Evolutionary conservation across 2,113 vertebrate species (phyloP).

Genomic region (Ptychochromis oligacanthus): DNA sequence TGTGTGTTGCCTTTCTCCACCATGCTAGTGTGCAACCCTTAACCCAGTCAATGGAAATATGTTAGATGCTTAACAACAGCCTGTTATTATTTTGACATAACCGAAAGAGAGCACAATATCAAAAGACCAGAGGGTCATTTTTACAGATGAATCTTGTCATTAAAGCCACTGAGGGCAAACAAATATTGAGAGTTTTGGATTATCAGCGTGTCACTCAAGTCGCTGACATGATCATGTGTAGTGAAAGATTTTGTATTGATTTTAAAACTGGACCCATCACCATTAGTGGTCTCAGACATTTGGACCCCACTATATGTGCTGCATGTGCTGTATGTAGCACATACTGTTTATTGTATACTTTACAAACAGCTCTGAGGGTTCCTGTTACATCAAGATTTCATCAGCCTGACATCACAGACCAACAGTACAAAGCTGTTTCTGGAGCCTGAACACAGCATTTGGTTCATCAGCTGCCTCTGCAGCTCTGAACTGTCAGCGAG

Average conservation of each 20-base stretch:
- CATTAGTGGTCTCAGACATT: neutral
- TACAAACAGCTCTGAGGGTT: constrained; percentile 35
- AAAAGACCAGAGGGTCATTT: neutral
- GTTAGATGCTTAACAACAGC: neutral
- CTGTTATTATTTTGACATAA: neutral
- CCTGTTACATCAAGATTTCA: constrained; percentile 59
- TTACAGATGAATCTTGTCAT: neutral
- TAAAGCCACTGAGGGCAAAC: neutral
- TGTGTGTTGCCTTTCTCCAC: no score
- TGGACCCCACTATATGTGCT: neutral
- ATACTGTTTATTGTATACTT: neutral
- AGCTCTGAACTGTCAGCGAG: constrained; percentile 8
- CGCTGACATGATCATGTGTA: neutral
- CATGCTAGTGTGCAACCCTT: neutral
- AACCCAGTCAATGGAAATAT: neutral
- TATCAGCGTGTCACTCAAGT: neutral
- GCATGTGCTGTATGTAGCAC: neutral
- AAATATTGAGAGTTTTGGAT: neutral
- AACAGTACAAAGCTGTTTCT: constrained; percentile 30
- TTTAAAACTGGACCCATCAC: neutral
- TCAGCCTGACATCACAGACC: constrained; percentile 53
- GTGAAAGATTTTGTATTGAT: neutral
- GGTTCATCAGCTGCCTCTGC: constrained; percentile 27
- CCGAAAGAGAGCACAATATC: neutral
- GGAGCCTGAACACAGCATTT: constrained; percentile 23